Evolutionary conservation across 2,113 vertebrate species (phyloP), one percentile per base, ranked within the genome.

Genomic region (Paralichthys olivaceus): DNA sequence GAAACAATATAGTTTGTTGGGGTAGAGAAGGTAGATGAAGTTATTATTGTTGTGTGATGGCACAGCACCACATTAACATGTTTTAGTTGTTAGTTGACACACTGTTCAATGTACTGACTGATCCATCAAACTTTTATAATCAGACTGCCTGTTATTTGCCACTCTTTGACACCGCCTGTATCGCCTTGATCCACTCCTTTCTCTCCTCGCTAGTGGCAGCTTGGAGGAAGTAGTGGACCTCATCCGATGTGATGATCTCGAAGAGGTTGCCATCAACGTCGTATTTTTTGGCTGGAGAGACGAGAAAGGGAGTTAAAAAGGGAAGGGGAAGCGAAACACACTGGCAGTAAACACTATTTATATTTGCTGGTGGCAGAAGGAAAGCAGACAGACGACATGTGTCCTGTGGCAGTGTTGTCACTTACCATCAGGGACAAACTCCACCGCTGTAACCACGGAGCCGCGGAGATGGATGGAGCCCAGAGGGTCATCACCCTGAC

Each of bases 221-320:
- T 93, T 99, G 97, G 79, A 99, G 80, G 78, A 96, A 96, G 73
- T 97, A 98, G 77, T 98, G 98, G 40, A 91, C 89, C 79, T 99
- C 98, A n/a, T 95, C 93, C 15, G 97, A 95, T 4, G 98, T 97
- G 93, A 99, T 99, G 93, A 99, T 96, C 94, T 99, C 98, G 91
- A 99, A 99, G 57, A 99, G 94, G 84, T 98, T 96, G 37, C 96
- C 97, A 0, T 96, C 95, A 23, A 90, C 73, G 1, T 97, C 96
- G 4, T 91, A 89, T 77, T 92, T 98, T 91, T 95, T 98, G 77
- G 94, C 97, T 98, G 83, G 22, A 56, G 19, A 71, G n/a, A 55
- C 2, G n/a, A 63, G 1, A 22, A 6, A 2, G 20, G 7, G 5
- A 51, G 58, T 34, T 51, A 49, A 82, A 63, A 40, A 56, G 14